These are phyloP conservation scores for Schizothorax lantsangensis DNA, from an alignment of 2,797 vertebrate species.

Conservation along the genomic window DNA sequence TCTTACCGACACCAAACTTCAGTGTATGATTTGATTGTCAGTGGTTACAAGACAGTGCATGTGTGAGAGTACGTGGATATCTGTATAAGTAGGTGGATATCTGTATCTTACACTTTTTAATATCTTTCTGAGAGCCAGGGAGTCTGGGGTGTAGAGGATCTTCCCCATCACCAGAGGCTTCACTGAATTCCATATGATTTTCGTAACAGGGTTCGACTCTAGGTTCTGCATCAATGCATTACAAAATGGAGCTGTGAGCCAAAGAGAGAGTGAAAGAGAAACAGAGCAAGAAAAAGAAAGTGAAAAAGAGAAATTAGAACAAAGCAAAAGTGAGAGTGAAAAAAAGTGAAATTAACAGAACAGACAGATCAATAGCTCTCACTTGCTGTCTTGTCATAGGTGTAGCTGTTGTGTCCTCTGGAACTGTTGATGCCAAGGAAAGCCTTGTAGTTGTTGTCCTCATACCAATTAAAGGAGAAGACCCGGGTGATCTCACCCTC, in stretches of 20 bases:
- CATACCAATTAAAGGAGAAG: constrained; percentile 98
- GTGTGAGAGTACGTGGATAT: constrained; percentile 44
- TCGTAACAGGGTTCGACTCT: constrained; percentile 94
- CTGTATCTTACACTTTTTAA: constrained; percentile 89
- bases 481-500: constrained; percentile 89
- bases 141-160: constrained; percentile 92
- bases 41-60: neutral
- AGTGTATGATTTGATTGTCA: neutral
- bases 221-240: constrained; percentile 89
- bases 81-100: constrained; percentile 51
- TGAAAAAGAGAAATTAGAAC: neutral
- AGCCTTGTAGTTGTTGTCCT: constrained; percentile 98
- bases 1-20: neutral
- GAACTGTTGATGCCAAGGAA: constrained; percentile 92
- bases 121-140: constrained; percentile 85
- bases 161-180: constrained; percentile 98
- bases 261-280: constrained; percentile 54
- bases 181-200: constrained; percentile 92
- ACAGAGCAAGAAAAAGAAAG: neutral
- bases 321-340: neutral
- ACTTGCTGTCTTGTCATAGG: constrained; percentile 88
- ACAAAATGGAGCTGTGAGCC: constrained; percentile 90
- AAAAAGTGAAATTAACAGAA: neutral
- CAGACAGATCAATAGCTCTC: constrained; percentile 71
- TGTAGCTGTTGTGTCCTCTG: constrained; percentile 80